These are phyloP conservation scores for Mamestra brassicae DNA, from an alignment of 2,888 invertebrate genomes.

Conservation along the genomic window DNA sequence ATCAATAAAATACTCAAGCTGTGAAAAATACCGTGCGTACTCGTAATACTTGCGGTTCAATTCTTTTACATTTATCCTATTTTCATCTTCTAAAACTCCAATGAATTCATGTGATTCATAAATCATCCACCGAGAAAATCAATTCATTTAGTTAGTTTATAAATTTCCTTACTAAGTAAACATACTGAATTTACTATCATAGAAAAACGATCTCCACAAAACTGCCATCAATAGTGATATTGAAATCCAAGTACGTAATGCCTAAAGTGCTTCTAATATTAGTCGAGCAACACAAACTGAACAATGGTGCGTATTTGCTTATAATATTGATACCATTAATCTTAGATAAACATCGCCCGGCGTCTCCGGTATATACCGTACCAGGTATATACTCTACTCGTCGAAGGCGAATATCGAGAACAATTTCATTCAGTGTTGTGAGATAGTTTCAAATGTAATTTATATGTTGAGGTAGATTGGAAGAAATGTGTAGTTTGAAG, in stretches of 20 bases:
- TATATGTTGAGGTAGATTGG: slow-evolving; percentile 21
- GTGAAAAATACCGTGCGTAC: background rate
- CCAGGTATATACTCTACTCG: slow-evolving; percentile 5
- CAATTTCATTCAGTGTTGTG: slow-evolving; percentile 41
- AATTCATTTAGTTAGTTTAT: background rate
- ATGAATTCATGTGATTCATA: background rate
- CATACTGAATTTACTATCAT: background rate
- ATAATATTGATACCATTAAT: slow-evolving; percentile 64
- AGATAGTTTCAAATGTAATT: slow-evolving; percentile 36
- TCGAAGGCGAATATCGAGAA: slow-evolving; percentile 44
- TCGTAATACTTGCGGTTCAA: background rate
- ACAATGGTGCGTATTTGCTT: slow-evolving; percentile 64
- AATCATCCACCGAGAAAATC: background rate
- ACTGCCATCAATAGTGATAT: slow-evolving; percentile 31
- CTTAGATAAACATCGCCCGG: slow-evolving; percentile 53
- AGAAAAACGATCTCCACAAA: slow-evolving; percentile 4
- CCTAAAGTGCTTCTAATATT: slow-evolving; percentile 56
- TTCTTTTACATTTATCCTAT: background rate
- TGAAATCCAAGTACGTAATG: slow-evolving; percentile 49
- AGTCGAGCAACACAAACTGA: slow-evolving; percentile 53
- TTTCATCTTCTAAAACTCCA: background rate
- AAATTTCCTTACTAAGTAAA: background rate
- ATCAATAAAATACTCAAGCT: background rate
- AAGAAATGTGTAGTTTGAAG: slow-evolving; percentile 12
- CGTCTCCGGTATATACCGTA: slow-evolving; percentile 44